Conservation (phyloP, 2,888 invertebrate species). For the Kryphioiulus occultus region DNA sequence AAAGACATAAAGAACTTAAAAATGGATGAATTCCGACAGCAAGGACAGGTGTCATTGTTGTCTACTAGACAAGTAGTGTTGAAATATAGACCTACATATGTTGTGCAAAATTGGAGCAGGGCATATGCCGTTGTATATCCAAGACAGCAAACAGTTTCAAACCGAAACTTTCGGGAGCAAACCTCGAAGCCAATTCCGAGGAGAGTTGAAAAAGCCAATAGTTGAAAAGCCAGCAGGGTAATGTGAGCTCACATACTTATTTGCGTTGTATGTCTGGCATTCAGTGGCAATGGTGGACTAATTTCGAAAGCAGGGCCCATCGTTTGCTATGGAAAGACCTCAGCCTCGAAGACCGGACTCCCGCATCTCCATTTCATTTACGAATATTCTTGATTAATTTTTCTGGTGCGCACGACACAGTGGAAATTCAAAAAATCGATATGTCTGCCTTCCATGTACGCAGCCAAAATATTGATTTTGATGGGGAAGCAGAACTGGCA, state of each 20-base stretch:
- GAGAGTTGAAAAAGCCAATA: not conserved
- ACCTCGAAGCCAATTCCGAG: not conserved
- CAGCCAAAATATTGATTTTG: conserved; percentile 22
- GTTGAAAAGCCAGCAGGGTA: not conserved
- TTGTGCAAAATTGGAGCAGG: too few relatives aligned
- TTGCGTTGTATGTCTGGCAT: not conserved
- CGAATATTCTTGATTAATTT: conserved; percentile 20
- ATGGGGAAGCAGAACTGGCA: conserved; percentile 7
- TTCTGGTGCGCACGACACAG: not conserved
- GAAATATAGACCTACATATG: too few relatives aligned
- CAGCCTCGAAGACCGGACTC: not conserved
- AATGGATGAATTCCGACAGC: too few relatives aligned
- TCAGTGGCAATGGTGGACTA: not conserved
- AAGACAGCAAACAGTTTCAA: not conserved
- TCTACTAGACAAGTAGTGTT: too few relatives aligned
- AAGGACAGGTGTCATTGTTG: too few relatives aligned
- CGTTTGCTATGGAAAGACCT: not conserved
- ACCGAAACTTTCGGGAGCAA: not conserved
- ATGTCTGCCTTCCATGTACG: conserved; percentile 25
- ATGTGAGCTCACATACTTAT: not conserved
- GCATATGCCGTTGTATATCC: too few relatives aligned
- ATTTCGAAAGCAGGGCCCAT: not conserved
- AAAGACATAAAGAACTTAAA: too few relatives aligned
- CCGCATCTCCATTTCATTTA: not conserved
- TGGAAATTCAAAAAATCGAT: not conserved